Percentiles rank a stretch among this genome's conserved stretches.
phyloP scores from a whole-genome alignment of 2,113 vertebrate genomes.

The Leptobrachium leishanense region DNA sequence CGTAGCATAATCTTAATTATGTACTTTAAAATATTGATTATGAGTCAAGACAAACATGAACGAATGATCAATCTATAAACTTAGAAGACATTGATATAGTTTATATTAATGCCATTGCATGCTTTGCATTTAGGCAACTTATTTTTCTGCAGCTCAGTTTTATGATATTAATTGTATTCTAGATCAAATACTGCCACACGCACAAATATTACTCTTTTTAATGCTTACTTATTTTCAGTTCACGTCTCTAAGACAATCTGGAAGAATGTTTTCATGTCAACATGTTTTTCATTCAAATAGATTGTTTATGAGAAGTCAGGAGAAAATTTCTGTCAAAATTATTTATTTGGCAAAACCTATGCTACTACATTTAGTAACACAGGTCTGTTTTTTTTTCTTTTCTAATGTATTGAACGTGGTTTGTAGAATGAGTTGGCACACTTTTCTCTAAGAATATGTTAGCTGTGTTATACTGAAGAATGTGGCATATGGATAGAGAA shows the following conservation, averaged over 20 bases:
- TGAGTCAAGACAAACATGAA: too few relatives aligned
- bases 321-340: conserved; percentile 29
- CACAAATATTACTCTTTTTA: neutral
- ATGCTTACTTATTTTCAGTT: neutral
- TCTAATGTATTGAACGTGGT: conserved; percentile 37
- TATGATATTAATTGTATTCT: too few relatives aligned
- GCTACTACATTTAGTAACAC: conserved; percentile 18
- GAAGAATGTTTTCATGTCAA: conserved; percentile 18
- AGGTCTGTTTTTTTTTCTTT: conserved; percentile 28
- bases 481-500: too few relatives aligned
- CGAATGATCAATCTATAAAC: too few relatives aligned
- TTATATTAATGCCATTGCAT: too few relatives aligned
- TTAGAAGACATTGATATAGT: too few relatives aligned
- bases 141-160: too few relatives aligned
- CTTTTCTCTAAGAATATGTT: neutral
- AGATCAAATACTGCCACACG: neutral
- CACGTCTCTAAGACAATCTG: neutral
- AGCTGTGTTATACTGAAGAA: too few relatives aligned
- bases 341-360: conserved; percentile 25
- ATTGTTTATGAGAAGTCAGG: conserved; percentile 8
- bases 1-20: too few relatives aligned
- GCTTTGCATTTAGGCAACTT: too few relatives aligned
- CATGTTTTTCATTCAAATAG: conserved; percentile 22
- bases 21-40: too few relatives aligned
- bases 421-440: conserved; percentile 38